Base-by-base conservation (phyloP, 2,888 invertebrate species). In the Ochropleura leucogaster region DNA sequence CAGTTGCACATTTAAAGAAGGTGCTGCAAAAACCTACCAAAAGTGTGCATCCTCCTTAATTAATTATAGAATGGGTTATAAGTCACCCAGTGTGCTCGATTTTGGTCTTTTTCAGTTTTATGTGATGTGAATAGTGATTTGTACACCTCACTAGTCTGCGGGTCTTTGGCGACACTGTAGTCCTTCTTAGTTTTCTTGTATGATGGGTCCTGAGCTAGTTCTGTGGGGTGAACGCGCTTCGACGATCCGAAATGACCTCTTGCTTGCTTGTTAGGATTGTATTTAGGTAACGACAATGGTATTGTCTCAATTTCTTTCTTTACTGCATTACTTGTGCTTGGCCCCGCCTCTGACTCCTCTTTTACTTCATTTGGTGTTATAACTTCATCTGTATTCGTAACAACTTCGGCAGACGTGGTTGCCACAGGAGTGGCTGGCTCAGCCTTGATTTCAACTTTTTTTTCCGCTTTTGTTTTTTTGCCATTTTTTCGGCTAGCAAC, bases 41-140 rank as follows among this genome's bases (percentile, higher is more conserved):
- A 57, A 16, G 8, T 40, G 30, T 30, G 30, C 30, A 30, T 30
- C 4, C 16, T 5, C 9, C 3, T 5, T 60, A 42, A 72, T 96
- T 95, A 98, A 95, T 98, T 98, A 93, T 98, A 99, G 94, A 98
- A 98, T 68, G 99, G 99, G 97, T 99, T 99, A 90, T 99, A 99
- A 0, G 99, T 99, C 72, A 99, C 98, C 99, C 99, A 99, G 93
- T 99, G 99, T 3, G 99, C 99, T 87, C 98, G 97, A 63, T 97
- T 97, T 92, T 99, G 99, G 70, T 98, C 98, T 88, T 98, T 97
- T 73, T 99, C 99, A 72, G 97, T 98, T 89, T 98, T 97, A 91
- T 99, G 99, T 12, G 98, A 97, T 0, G 99, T 99, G 91, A 99
- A 99, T 69, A 99, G 93, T 4, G 99, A 99, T 93, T 99, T 99